Evolutionary conservation across 2,888 invertebrate genomes (phyloP).

Genomic region (Galeruca laticollis): DNA sequence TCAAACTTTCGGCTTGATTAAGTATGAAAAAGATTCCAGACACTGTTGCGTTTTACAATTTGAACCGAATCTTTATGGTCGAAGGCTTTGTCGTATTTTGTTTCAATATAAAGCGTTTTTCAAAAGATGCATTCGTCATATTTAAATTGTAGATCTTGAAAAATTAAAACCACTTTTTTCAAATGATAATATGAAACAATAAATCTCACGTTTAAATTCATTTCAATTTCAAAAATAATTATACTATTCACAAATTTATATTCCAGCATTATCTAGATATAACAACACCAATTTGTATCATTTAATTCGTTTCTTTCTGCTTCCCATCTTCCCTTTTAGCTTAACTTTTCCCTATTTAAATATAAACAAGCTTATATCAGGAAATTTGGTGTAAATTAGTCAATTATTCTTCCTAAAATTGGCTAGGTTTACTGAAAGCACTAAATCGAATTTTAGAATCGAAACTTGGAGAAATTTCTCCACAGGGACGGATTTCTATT

Average conservation of each 20-base stretch:
- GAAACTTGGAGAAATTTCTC: constrained; percentile 23
- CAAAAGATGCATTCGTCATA: no score
- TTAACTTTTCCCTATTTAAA: constrained; percentile 26
- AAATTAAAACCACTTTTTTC: no score
- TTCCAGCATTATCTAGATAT: not conserved
- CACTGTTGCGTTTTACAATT: not conserved
- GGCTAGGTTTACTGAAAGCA: constrained; percentile 12
- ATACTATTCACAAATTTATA: no score
- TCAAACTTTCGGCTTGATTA: not conserved
- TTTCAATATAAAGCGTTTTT: no score
- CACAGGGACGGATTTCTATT: constrained; percentile 5
- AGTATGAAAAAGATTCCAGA: not conserved
- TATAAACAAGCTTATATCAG: constrained; percentile 29
- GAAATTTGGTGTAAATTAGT: constrained; percentile 27
- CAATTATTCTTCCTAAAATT: constrained; percentile 32
- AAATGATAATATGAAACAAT: no score
- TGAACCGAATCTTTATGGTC: no score
- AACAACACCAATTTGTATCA: constrained; percentile 1
- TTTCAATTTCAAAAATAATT: no score
- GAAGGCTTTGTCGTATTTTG: no score
- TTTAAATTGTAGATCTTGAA: no score
- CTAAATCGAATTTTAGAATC: constrained; percentile 29
- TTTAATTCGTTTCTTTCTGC: not conserved
- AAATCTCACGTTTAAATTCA: no score
- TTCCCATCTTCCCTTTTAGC: not conserved